Base-by-base conservation (phyloP, 2,888 invertebrate species). In the Spisula subtruncata region DNA sequence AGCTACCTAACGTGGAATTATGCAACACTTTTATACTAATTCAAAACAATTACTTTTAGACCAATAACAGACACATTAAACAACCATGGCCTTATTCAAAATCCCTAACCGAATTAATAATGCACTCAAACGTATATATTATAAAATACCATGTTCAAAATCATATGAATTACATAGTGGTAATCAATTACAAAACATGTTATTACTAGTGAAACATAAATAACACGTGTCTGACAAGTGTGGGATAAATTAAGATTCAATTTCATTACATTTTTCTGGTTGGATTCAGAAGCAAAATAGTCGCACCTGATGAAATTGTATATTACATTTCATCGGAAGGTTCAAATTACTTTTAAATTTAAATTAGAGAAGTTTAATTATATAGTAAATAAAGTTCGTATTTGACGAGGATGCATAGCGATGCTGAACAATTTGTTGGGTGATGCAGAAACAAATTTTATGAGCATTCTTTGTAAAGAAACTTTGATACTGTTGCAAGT, bases 151-250 rank as follows among this genome's bases (percentile, higher is more conserved):
- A 66, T 4, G 60, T 25, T 2, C 20, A 66, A 66, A 66, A 1
- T 66, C 60, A 66, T 56, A 56, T 25, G 25, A 66, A 66, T 66
- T n/a, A 25, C 25, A 2, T 66, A 20, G 60, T 25, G 25, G 60
- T 66, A 66, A 66, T 66, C 60, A 66, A 66, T 66, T 75, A 75
- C 35, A 32, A 32, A 75, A 75, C 75, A 35, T 35, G 75, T 75
- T 32, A 35, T 75, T 35, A 32, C 16, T 18, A 75, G 32, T 75
- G 29, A 35, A 35, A 75, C 75, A 75, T 75, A 75, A 75, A 75
- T 75, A 32, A 75, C 32, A 75, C 75, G 16, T 75, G 75, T 32
- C 35, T 75, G 35, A 75, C 75, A 75, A 75, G 12, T 75, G 20
- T 35, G 32, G 75, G 75, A 32, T 75, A 75, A 32, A 75, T 75